A percentile compares a stretch with the other conserved stretches of the same genome.
phyloP scores from a whole-genome alignment of 2,113 vertebrate species.

The Amblyopsis rosae region DNA sequence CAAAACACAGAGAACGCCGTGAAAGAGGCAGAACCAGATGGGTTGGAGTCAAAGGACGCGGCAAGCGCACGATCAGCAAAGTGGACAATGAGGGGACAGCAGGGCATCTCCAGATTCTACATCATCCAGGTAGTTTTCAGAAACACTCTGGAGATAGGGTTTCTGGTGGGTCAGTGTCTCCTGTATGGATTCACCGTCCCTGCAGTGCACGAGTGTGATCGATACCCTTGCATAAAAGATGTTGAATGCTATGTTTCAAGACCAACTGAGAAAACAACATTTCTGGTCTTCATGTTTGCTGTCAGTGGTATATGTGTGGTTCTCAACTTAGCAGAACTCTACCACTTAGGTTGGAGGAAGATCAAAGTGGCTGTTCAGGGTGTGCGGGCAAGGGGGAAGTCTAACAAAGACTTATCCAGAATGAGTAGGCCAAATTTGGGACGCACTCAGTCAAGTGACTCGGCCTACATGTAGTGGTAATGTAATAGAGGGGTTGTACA shows the following conservation, averaged over 20 bases:
- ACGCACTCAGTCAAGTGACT: slow-evolving; percentile 92
- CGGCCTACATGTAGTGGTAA: slow-evolving; percentile 83
- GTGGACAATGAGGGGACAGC: slow-evolving; percentile 88
- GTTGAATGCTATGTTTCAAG: slow-evolving; percentile 92
- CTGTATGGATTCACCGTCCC: slow-evolving; percentile 91
- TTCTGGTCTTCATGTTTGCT: slow-evolving; percentile 92
- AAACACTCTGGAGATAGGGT: slow-evolving; percentile 90
- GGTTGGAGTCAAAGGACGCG: slow-evolving; percentile 86
- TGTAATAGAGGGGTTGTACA: not conserved
- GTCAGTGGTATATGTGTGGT: slow-evolving; percentile 91
- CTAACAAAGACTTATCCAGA: slow-evolving; percentile 87
- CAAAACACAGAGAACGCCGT: slow-evolving; percentile 89
- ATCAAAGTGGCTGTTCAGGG: slow-evolving; percentile 90
- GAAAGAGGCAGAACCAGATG: slow-evolving; percentile 86
- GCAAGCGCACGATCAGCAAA: slow-evolving; percentile 83
- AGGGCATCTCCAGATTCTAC: slow-evolving; percentile 93
- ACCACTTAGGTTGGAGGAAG: slow-evolving; percentile 92
- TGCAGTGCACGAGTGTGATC: slow-evolving; percentile 88
- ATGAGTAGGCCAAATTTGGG: slow-evolving; percentile 92
- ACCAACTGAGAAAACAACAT: slow-evolving; percentile 91
- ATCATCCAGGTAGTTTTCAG: slow-evolving; percentile 94
- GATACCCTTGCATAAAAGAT: slow-evolving; percentile 92
- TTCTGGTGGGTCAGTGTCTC: slow-evolving; percentile 91
- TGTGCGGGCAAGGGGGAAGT: slow-evolving; percentile 89
- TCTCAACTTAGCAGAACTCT: slow-evolving; percentile 90